Base-by-base conservation (phyloP, 1,140 invertebrate genomes). In the Globodera rostochiensis region DNA sequence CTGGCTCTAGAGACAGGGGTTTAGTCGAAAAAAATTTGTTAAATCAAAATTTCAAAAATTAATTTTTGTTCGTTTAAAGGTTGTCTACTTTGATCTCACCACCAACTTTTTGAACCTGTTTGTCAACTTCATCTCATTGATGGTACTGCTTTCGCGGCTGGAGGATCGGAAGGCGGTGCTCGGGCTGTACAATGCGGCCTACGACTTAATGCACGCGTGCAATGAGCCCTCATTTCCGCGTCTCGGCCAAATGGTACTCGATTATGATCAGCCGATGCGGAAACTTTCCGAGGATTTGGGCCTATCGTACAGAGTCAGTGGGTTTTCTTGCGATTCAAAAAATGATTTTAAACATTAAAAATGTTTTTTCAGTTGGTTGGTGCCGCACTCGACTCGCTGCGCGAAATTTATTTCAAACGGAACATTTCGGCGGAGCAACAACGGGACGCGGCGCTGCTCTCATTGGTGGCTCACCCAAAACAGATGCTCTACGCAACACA, bases 151-250 rank as follows among this genome's bases (percentile, higher is more conserved):
- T 7, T 98, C 96, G 0, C 92, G 95, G 88, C 96, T 99, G 0
- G 97, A 99, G 90, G 97, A 99, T 91, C 92, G 97, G 67, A 98
- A 98, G 92, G 94, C 96, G 9, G 96, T 99, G 8, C 91, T 99
- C 25, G 96, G 96, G 1, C 92, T 99, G 4, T 99, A 97, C 88
- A 98, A 98, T 92, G 95, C 95, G 70, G 97, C 97, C 9, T 94
- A 98, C 92, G 97, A 99, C 92, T 94, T 98, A 92, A 93, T 95
- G 21, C 93, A 98, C 90, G 95, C 93, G 86, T 87, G 66, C 83
- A 93, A 94, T 66, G 97, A 98, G 91, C 92, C 93, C 1, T 95
- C 95, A 86, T 98, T 98, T 91, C 97, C 96, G 13, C 92, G 96
- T 25, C 91, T 99, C 47, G 96, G 96, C 0, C 95, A 97, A 91